Evolutionary conservation across 2,113 vertebrate genomes (phyloP).

Genomic region (Zapus hudsonius): DNA sequence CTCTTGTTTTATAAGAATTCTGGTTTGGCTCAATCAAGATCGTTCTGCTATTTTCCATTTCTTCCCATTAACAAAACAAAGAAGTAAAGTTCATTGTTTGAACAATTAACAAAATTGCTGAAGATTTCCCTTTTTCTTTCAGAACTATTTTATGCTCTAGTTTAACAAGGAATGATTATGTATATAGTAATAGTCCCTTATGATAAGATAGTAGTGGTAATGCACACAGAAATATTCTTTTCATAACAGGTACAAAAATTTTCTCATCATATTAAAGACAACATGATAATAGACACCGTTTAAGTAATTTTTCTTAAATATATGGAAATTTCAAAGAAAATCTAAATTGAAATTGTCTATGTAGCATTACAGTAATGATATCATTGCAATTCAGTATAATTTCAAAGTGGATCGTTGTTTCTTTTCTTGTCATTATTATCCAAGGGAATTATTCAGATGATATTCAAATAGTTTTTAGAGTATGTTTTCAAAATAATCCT

Average conservation of each 20-base stretch:
- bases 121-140: background rate
- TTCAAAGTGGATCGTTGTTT: constrained; percentile 28
- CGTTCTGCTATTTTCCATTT: background rate
- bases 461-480: background rate
- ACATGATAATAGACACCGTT: constrained; percentile 18
- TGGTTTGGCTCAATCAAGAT: background rate
- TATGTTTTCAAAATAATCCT: background rate
- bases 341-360: constrained; percentile 42
- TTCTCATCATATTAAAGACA: constrained; percentile 13
- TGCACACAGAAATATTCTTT: background rate
- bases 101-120: background rate
- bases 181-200: background rate
- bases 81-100: background rate
- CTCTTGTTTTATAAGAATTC: background rate
- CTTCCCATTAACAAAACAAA: background rate
- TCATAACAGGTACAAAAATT: background rate
- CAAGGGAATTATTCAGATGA: constrained; percentile 15
- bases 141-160: background rate
- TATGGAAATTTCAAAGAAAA: constrained; percentile 40
- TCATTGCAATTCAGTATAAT: constrained; percentile 31
- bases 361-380: background rate
- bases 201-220: background rate
- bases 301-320: constrained; percentile 43
- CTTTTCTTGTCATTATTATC: background rate
- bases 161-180: constrained; percentile 24